Evolutionary conservation across 1,140 invertebrate species (phyloP).

Genomic region (Hormaphis cornu): DNA sequence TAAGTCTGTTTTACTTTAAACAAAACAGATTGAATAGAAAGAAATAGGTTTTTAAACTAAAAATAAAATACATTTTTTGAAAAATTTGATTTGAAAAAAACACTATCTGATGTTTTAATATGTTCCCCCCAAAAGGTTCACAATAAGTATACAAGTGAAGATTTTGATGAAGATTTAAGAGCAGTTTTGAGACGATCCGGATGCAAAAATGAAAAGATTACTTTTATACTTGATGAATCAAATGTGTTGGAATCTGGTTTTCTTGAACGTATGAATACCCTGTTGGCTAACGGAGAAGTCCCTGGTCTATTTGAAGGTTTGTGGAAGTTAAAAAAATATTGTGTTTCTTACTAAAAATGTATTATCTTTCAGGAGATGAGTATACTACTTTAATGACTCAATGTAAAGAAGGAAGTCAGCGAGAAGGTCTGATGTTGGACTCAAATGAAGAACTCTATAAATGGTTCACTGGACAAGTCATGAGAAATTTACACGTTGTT

Average conservation of each 20-base stretch:
- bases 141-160: constrained; percentile 96
- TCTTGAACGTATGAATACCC: constrained; percentile 97
- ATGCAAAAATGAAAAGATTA: constrained; percentile 97
- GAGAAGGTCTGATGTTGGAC: constrained; percentile 96
- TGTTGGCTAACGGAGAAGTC: constrained; percentile 97
- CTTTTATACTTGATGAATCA: constrained; percentile 97
- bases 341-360: not conserved
- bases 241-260: constrained; percentile 98
- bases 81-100: too few species aligned
- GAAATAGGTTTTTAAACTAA: too few species aligned
- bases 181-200: constrained; percentile 86
- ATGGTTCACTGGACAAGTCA: constrained; percentile 96
- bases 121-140: constrained; percentile 60
- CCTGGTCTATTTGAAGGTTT: constrained; percentile 75
- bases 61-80: too few species aligned
- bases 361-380: constrained; percentile 64
- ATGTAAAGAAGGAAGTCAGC: constrained; percentile 96
- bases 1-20: too few species aligned
- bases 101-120: not conserved
- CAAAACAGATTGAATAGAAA: too few species aligned
- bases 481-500: constrained; percentile 97
- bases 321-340: not conserved
- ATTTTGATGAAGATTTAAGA: constrained; percentile 98
- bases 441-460: constrained; percentile 98
- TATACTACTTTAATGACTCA: constrained; percentile 99